Evolutionary conservation across 2,113 vertebrate species (phyloP).

Genomic region (Puntigrus tetrazona): DNA sequence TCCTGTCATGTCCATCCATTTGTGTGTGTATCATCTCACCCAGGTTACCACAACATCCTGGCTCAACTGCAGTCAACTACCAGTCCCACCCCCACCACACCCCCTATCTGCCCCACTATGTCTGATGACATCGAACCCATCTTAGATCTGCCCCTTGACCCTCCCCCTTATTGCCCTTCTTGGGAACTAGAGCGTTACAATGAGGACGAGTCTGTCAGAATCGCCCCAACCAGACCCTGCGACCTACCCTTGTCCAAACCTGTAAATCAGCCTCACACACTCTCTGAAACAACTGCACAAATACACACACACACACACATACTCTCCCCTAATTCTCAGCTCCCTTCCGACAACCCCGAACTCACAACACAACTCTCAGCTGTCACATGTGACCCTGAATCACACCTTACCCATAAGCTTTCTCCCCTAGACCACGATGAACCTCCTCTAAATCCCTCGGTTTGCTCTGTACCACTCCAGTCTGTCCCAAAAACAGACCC

Average conservation of each 20-base stretch:
- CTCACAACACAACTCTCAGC: neutral
- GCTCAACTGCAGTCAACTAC: constrained; percentile 92
- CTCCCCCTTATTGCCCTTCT: constrained; percentile 57
- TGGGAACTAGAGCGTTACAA: constrained; percentile 58
- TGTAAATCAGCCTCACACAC: constrained; percentile 58
- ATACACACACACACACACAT: constrained; percentile 20
- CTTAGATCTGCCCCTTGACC: constrained; percentile 58
- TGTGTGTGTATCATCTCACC: constrained; percentile 88
- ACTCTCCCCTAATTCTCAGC: neutral
- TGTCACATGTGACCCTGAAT: constrained; percentile 1
- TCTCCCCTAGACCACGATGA: neutral
- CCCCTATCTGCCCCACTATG: constrained; percentile 75
- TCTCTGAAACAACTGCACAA: constrained; percentile 41
- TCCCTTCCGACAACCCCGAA: neutral
- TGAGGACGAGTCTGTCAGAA: constrained; percentile 72
- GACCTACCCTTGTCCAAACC: constrained; percentile 81
- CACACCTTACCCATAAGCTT: neutral
- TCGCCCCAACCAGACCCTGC: constrained; percentile 88
- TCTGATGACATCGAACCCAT: constrained; percentile 56
- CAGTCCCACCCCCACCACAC: constrained; percentile 82
- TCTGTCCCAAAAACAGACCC: constrained; percentile 10
- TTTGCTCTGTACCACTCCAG: neutral
- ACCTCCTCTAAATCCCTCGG: neutral
- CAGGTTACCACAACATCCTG: constrained; percentile 94
- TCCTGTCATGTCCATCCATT: constrained; percentile 60